Evolutionary conservation across 2,113 vertebrate genomes (phyloP), one percentile per base, ranked within the genome.

Genomic region (Hippoglossus stenolepis): DNA sequence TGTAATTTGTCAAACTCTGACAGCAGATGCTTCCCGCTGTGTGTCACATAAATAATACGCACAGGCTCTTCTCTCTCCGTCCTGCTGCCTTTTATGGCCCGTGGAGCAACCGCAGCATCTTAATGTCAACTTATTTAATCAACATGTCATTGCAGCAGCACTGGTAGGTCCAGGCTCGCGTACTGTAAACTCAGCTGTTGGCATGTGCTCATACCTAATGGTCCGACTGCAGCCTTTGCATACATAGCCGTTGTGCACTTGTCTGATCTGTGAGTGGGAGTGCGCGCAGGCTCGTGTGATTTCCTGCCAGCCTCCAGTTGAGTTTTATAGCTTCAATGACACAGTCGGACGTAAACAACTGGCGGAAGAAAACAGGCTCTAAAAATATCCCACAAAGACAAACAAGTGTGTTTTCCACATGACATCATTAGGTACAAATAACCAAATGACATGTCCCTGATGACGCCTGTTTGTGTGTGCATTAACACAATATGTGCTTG

Each of bases 51-150:
- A 84, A 87, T 84, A 85, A 76, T 38, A 62, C 0, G 23, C 67
- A 23, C 38, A 63, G 28, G 15, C 75, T 66, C 21, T 7, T 58
- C 56, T 73, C 73, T 56, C 18, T 78, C 26, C 4, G 17, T 76
- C 75, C 31, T 49, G 60, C 62, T 82, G 78, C 89, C 88, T 91
- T 93, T 85, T 92, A 93, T 65, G 91, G 86, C 79, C 28, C 3
- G 40, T 23, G 26, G 53, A 81, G 81, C 83, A 71, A 49, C 80
- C 59, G 0, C 61, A 56, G 77, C 74, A 78, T 88, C 79, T 87
- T 82, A 65, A 82, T 76, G 89, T 89, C 54, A 64, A 79, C 38
- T 81, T 89, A 90, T 90, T 90, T 87, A 87, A 93, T 91, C 86
- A 91, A 89, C 84, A 86, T 91, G 89, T 90, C 90, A 77, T 83